These are phyloP conservation scores for Hiodon alosoides DNA, from an alignment of 2,113 vertebrate genomes.

Conservation along the genomic window DNA sequence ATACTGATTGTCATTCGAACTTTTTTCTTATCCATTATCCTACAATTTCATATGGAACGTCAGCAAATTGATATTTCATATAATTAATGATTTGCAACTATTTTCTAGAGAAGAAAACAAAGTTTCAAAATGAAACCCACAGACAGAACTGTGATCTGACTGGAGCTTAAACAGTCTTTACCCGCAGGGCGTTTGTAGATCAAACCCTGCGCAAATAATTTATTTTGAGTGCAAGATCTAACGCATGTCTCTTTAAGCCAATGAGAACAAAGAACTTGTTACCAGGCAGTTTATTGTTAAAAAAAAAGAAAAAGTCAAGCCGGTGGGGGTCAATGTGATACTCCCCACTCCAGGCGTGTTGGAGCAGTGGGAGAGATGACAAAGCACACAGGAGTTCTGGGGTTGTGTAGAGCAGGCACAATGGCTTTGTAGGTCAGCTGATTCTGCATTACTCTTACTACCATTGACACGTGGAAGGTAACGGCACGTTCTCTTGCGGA, in stretches of 20 bases:
- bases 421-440: constrained; percentile 13
- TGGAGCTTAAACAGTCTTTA: background rate
- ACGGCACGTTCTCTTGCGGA: too few relatives aligned
- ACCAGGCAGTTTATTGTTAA: constrained; percentile 8
- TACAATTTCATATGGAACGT: too few relatives aligned
- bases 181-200: background rate
- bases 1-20: too few relatives aligned
- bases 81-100: too few relatives aligned
- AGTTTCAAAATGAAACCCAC: background rate
- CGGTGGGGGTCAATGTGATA: background rate
- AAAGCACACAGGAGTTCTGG: background rate
- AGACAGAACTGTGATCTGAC: background rate
- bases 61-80: too few relatives aligned
- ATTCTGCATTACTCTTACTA: background rate
- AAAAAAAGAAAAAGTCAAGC: background rate
- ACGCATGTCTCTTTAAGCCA: background rate
- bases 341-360: background rate
- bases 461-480: background rate
- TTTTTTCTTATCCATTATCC: too few relatives aligned
- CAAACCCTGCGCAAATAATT: background rate
- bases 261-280: background rate
- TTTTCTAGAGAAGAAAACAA: too few relatives aligned
- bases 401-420: background rate
- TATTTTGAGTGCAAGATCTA: background rate
- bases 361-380: background rate